These are phyloP conservation scores for Brassicogethes aeneus DNA, from an alignment of 2,888 invertebrate genomes.

Conservation along the genomic window DNA sequence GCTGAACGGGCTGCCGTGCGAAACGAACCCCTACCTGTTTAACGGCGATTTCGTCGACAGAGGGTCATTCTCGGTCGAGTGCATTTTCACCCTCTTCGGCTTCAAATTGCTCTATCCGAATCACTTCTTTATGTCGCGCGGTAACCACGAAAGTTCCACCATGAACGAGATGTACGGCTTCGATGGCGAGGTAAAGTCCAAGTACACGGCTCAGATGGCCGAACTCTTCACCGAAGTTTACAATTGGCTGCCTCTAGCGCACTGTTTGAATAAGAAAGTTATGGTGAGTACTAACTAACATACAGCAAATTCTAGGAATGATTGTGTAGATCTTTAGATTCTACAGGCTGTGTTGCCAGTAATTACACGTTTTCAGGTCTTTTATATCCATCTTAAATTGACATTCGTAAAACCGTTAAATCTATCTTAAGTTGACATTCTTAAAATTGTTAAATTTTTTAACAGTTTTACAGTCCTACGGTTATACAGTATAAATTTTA, in stretches of 20 bases:
- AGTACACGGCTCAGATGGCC: slow-evolving; percentile 92
- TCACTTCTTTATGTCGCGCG: slow-evolving; percentile 96
- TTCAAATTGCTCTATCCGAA: slow-evolving; percentile 94
- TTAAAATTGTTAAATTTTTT: too few species aligned
- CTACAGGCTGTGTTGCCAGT: too few species aligned
- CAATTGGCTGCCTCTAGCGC: slow-evolving; percentile 93
- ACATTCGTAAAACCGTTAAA: too few species aligned
- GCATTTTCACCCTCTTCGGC: slow-evolving; percentile 94
- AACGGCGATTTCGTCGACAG: slow-evolving; percentile 99
- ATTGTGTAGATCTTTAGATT: too few species aligned
- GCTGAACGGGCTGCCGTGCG: slow-evolving; percentile 91
- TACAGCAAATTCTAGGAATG: too few species aligned
- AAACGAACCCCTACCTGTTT: slow-evolving; percentile 94
- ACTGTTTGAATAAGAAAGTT: slow-evolving; percentile 82
- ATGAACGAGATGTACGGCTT: slow-evolving; percentile 99
- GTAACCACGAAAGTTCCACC: slow-evolving; percentile 96
- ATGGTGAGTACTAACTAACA: slow-evolving; percentile 46
- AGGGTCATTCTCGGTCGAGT: slow-evolving; percentile 98
- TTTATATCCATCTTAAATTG: too few species aligned
- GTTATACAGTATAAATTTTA: too few species aligned
- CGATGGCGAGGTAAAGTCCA: slow-evolving; percentile 94
- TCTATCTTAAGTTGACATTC: too few species aligned
- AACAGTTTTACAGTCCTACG: too few species aligned
- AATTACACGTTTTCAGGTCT: slow-evolving; percentile 3
- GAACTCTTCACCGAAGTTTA: slow-evolving; percentile 98